Evolutionary conservation across 2,797 vertebrate genomes (phyloP).

Genomic region (Antrozous pallidus): DNA sequence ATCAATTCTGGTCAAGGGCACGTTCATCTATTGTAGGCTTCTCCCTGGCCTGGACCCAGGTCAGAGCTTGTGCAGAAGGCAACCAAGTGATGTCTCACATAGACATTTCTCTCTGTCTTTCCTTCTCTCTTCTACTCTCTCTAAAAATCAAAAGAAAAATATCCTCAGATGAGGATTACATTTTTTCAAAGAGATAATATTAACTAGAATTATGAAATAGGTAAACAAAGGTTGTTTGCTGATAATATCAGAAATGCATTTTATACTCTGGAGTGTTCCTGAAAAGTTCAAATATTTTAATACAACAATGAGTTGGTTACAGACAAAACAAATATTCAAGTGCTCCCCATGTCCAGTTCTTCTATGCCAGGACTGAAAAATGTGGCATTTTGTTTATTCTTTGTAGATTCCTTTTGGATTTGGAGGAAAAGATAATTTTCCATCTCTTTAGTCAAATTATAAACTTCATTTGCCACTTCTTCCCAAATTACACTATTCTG

Average conservation of each 20-base stretch:
- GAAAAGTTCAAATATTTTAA: neutral
- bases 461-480: constrained; percentile 61
- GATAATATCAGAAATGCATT: neutral
- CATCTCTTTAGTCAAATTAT: constrained; percentile 55
- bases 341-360: neutral
- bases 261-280: neutral
- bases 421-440: constrained; percentile 60
- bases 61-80: too few species aligned
- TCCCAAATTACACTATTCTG: constrained; percentile 56
- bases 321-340: neutral
- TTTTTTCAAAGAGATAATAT: neutral
- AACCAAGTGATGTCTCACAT: too few species aligned
- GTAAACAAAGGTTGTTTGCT: neutral
- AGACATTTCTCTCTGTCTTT: too few species aligned
- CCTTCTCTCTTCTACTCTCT: too few species aligned
- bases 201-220: neutral
- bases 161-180: too few species aligned
- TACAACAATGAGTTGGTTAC: neutral
- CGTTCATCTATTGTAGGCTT: too few species aligned
- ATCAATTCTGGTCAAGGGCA: too few species aligned
- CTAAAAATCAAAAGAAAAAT: too few species aligned
- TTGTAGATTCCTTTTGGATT: constrained; percentile 26
- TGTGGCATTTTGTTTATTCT: neutral
- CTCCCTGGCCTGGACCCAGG: too few species aligned
- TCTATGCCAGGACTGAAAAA: neutral